Base-by-base conservation (phyloP, 2,797 vertebrate species). In the Eutrigla gurnardus region DNA sequence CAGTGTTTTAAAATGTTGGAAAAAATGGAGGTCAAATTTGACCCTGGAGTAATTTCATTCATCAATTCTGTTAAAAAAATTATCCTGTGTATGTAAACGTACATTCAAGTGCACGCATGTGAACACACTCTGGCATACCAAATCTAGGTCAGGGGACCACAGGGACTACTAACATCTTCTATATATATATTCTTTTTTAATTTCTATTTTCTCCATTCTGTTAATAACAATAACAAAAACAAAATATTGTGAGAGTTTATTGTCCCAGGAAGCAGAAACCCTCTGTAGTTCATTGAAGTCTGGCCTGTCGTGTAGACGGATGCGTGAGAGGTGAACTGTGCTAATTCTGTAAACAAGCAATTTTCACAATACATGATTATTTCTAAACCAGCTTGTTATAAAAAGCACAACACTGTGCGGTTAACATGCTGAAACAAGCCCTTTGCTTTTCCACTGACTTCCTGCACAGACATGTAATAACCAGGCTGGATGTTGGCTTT, bases 311-410 rank as follows among this genome's bases (percentile, higher is more conserved):
- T 46, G 74, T 55, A 33, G 40, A 78, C 4, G 7, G 25, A 33
- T 59, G 37, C 3, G 3, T 61, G 54, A 67, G 15, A 17, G 8
- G 33, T 33, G 5, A 13, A 32, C 3, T 57, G 47, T 60, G 17
- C 25, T 12, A 35, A 70, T 64, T 57, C 59, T 43, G 62, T 61
- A 61, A 79, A 75, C 66, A 62, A 60, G 15, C 35, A 13, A 40
- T 63, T 84, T 84, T 64, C 43, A 54, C 53, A 67, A 62, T 49
- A 45, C 35, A 3, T 70, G 54, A 61, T 67, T 64, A 36, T 37
- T 12, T 64, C 46, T n/a, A 33, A 43, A 61, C 10, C 47, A 42
- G n/a, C 8, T 14, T 35, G 42, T 77, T 73, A 17, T n/a, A 71
- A 60, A 36, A 58, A 70, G 15, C 18, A 46, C 17, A 57, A 3